Base-by-base conservation (phyloP, 2,113 vertebrate species). In the Spilogale gracilis region DNA sequence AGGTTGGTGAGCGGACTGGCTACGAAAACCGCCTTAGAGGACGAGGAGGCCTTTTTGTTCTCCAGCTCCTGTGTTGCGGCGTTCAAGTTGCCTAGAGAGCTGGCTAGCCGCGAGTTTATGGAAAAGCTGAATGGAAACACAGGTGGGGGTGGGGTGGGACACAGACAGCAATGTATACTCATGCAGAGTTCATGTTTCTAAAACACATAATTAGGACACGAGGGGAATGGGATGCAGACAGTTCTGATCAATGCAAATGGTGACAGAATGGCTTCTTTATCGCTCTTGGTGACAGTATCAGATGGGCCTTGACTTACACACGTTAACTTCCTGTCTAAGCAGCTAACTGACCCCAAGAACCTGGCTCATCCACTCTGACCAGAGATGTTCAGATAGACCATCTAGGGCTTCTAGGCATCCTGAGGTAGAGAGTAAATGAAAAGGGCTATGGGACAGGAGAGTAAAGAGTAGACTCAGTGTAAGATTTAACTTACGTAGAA, bases 11-110 rank as follows among this genome's bases (percentile, higher is more conserved):
- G 98, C 30, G 98, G 98, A 96, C 95, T 99, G 97, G 98, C 96
- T 96, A 96, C 84, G 71, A 99, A 98, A 97, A 98, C 97, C 96
- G 98, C 97, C 98, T 99, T 99, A 96, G 98, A 98, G 97, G 98
- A 93, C 45, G 83, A 96, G 71, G 97, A 91, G 84, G 98, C 98
- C 98, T 98, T 97, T 97, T 98, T 98, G 97, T 96, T 98, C 89
- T 99, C 99, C 73, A 99, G 98, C 95, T 99, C 99, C 60, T 99
- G 98, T 25, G 99, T 96, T 52, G 98, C 98, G 69, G 98, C 98
- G 18, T 99, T 99, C 98, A 99, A 98, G 99, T 99, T 99, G 96
- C 99, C 99, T 98, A 99, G 99, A 91, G 99, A 99, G 98, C 98
- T 99, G 99, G 99, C 99, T 99, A 99, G 99, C 97, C 99, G 99